phyloP scores from a whole-genome alignment of 1,140 invertebrate species.

The Lasioglossum baleicum region DNA sequence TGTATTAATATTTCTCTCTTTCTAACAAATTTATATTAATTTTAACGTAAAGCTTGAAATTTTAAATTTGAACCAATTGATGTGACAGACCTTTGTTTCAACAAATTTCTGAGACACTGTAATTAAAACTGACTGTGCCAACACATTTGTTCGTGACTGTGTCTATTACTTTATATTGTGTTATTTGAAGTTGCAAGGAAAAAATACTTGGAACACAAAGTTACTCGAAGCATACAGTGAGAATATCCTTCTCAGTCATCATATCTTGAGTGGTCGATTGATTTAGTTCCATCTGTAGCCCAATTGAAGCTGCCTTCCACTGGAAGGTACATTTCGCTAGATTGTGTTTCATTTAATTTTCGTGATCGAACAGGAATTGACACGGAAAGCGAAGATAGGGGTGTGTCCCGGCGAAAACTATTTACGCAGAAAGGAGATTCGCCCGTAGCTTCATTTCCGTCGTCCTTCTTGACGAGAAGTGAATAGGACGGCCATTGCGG shows the following conservation, averaged over 20 bases:
- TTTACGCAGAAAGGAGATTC: slow-evolving; percentile 61
- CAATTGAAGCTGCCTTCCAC: not conserved
- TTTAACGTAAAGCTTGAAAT: no score
- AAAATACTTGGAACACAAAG: not conserved
- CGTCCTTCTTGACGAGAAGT: slow-evolving; percentile 2
- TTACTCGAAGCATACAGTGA: not conserved
- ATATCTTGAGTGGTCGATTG: not conserved
- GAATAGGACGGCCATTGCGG: slow-evolving; percentile 11
- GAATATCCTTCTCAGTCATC: not conserved
- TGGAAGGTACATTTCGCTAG: slow-evolving; percentile 1
- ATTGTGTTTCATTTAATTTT: slow-evolving; percentile 4
- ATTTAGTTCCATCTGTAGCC: not conserved
- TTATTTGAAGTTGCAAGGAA: not conserved
- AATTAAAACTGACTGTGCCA: no score
- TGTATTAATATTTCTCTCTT: no score
- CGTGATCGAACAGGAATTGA: slow-evolving; percentile 33
- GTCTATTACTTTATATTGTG: no score
- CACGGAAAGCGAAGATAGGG: slow-evolving; percentile 57
- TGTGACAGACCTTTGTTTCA: no score
- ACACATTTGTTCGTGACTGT: no score
- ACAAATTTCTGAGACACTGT: no score
- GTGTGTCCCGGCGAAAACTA: slow-evolving; percentile 34
- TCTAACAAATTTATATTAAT: no score
- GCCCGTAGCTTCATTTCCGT: slow-evolving; percentile 58
- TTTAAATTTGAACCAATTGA: no score